A percentile compares a stretch with the other conserved stretches of the same genome.
These are phyloP conservation scores for Acheta domesticus DNA, from an alignment of 2,888 invertebrate species.

Conservation along the genomic window DNA sequence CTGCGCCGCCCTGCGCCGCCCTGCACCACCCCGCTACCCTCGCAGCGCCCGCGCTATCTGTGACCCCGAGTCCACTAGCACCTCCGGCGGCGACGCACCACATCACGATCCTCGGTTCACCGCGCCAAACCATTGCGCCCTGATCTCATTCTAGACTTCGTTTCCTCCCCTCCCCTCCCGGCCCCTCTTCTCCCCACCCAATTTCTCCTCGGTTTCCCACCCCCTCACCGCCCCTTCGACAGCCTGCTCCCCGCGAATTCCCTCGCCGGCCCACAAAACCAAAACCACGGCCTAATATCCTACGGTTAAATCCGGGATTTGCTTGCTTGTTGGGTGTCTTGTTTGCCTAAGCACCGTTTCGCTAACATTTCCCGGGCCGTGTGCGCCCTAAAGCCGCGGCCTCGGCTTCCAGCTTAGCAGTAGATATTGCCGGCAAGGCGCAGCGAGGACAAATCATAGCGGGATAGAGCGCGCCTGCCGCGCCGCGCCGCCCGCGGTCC, in stretches of 20 bases:
- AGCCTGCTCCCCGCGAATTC: background rate
- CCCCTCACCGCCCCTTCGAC: background rate
- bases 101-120: too few relatives aligned
- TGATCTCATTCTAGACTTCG: too few relatives aligned
- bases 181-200: background rate
- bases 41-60: background rate
- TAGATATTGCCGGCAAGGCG: slow-evolving; percentile 11
- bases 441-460: slow-evolving; percentile 10
- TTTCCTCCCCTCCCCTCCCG: background rate
- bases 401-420: slow-evolving; percentile 18
- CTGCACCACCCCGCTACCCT: background rate
- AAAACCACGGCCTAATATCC: slow-evolving; percentile 18
- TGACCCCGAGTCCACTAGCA: too few relatives aligned
- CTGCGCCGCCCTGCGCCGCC: too few relatives aligned
- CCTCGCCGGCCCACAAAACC: slow-evolving; percentile 18
- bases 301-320: slow-evolving; percentile 18
- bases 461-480: background rate
- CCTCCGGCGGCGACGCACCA: too few relatives aligned
- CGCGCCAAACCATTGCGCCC: too few relatives aligned
- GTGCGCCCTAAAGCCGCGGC: slow-evolving; percentile 18
- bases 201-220: background rate
- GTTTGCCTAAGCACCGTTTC: slow-evolving; percentile 18
- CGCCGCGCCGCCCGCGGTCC: background rate
- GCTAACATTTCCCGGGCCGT: background rate
- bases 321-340: background rate